Base-by-base conservation (phyloP, 2,113 vertebrate species). In the Argyrosomus japonicus region DNA sequence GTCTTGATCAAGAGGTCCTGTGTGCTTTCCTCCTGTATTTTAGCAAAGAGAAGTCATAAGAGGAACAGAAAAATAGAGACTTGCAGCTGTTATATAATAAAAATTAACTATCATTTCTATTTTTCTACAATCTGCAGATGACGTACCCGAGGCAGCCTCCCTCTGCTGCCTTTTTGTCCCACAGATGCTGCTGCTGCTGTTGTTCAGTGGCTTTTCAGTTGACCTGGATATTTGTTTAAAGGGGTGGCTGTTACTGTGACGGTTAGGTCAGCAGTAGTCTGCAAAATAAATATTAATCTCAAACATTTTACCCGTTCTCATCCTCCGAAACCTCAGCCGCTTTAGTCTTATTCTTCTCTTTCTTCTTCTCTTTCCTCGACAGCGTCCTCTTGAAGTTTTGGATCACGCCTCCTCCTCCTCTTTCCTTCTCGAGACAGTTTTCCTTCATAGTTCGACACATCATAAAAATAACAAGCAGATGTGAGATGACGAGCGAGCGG, bases 361-460 rank as follows among this genome's bases (percentile, higher is more conserved):
- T 96, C 79, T 96, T 97, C 85, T 97, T 98, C 51, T 97, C 97
- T 87, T 98, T 99, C 91, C 96, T 97, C 8, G 97, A 99, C n/a
- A 99, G 93, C 0, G 97, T 98, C 79, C 97, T 94, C 89, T 96
- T 97, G 88, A 99, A 98, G 90, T 95, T 97, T 89, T 98, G 96
- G 69, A 99, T 97, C 36, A 99, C 91, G 2, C 97, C 96, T 83
- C 96, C 96, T 60, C 96, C 96, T 83, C 96, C 96, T 60, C 96
- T 98, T 62, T 98, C 97, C 87, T 96, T 96, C 56, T 96, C 96
- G 13, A 94, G 94, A 36, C 95, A 94, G 79, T 95, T 97, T 83
- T 96, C 64, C 93, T 93, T 92, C 95, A 95, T 96, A 94, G 36
- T 68, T 40, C 0, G 79, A 67, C 0, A 77, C 23, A 27, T 27